phyloP scores from a whole-genome alignment of 2,113 vertebrate genomes.

The Nothoprocta perdicaria region DNA sequence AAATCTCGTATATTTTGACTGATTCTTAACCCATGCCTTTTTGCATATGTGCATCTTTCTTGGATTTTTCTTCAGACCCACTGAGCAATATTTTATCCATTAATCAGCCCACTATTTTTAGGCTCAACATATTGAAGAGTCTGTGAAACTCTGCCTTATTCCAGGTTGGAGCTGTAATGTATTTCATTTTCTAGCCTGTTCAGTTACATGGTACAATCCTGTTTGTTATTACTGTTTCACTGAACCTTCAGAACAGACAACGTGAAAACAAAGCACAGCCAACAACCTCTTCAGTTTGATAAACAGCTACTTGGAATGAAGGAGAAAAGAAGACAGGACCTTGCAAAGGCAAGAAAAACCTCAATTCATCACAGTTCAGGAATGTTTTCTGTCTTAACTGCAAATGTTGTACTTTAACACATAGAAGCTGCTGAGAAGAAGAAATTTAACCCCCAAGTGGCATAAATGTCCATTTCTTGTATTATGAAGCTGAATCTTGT shows the following conservation, averaged over 20 bases:
- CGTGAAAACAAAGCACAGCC: neutral
- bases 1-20: neutral
- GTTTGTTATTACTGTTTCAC: neutral
- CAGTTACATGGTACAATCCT: neutral
- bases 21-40: neutral
- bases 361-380: slow-evolving; percentile 28
- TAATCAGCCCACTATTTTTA: neutral
- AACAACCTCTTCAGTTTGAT: neutral
- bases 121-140: neutral
- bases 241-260: neutral
- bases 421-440: neutral
- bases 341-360: slow-evolving; percentile 9
- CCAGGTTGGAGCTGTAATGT: neutral
- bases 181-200: neutral
- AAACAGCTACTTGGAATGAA: neutral
- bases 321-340: neutral
- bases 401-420: neutral
- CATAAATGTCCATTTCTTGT: neutral
- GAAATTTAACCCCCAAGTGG: neutral
- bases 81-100: neutral
- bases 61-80: neutral
- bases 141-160: neutral
- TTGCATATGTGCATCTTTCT: neutral
- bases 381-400: neutral
- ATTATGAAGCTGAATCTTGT: neutral